Conservation (phyloP, 2,797 vertebrate species). For the Chelon labrosus region DNA sequence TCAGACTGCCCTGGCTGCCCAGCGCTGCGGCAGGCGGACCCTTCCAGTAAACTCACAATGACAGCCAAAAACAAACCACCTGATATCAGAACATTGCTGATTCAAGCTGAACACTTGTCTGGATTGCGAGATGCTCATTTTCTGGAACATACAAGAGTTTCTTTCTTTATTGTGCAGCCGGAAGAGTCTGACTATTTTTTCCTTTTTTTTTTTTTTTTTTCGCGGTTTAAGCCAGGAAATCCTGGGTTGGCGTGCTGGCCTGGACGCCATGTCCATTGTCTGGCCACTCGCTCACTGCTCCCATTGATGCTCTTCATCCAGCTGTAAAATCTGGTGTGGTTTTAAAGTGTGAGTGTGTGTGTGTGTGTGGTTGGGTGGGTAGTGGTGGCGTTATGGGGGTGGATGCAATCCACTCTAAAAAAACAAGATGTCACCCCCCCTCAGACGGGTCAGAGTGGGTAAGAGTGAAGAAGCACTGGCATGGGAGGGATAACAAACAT, state of each 20-base stretch:
- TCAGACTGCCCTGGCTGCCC: constrained; percentile 35
- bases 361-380: constrained; percentile 14
- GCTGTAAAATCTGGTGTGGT: constrained; percentile 84
- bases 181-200: constrained; percentile 46
- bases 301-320: constrained; percentile 86
- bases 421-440: constrained; percentile 77
- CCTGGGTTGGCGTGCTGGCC: constrained; percentile 76
- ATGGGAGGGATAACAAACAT: constrained; percentile 65
- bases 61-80: constrained; percentile 52
- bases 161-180: constrained; percentile 64
- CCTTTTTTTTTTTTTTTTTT: constrained; percentile 50
- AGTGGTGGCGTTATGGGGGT: constrained; percentile 36
- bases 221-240: constrained; percentile 83
- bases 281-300: constrained; percentile 72
- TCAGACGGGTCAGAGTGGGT: constrained; percentile 53
- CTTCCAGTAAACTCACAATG: constrained; percentile 46
- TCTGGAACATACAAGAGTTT: constrained; percentile 57
- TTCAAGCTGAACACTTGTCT: constrained; percentile 15
- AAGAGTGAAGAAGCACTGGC: constrained; percentile 46
- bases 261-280: constrained; percentile 76
- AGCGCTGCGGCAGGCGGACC: constrained; percentile 14
- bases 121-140: constrained; percentile 35
- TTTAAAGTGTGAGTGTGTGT: constrained; percentile 49
- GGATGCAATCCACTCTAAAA: constrained; percentile 70
- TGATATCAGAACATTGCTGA: constrained; percentile 27